These are phyloP conservation scores for Hippolais icterina DNA, from an alignment of 2,113 vertebrate genomes.

Conservation along the genomic window DNA sequence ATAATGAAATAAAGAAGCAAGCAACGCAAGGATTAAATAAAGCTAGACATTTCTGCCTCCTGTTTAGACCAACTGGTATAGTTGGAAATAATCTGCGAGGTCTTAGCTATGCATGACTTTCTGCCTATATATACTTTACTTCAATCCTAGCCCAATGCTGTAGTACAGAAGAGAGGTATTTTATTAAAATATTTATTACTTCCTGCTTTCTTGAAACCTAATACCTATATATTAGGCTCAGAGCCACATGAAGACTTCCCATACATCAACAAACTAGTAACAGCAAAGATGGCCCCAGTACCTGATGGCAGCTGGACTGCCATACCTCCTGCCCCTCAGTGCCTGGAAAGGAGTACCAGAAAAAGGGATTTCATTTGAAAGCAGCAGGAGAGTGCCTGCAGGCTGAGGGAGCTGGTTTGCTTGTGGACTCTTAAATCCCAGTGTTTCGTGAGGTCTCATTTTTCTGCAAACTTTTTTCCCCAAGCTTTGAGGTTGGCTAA, in stretches of 20 bases:
- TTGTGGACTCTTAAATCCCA: neutral
- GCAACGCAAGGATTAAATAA: neutral
- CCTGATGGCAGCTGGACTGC: neutral
- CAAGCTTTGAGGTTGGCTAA: neutral
- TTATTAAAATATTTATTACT: conserved; percentile 42
- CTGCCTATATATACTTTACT: neutral
- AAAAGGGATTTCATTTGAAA: neutral
- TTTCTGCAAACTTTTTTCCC: neutral
- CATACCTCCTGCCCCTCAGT: neutral
- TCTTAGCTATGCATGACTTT: neutral
- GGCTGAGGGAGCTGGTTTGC: neutral
- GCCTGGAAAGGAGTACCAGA: neutral
- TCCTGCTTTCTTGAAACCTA: conserved; percentile 44
- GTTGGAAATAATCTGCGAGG: neutral
- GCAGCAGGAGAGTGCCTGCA: neutral
- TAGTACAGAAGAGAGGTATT: neutral
- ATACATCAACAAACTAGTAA: neutral
- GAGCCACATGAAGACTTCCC: neutral
- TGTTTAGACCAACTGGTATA: neutral
- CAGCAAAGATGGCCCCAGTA: neutral
- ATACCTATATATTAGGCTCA: neutral
- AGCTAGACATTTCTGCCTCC: neutral
- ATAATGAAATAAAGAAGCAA: neutral
- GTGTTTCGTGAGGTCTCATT: neutral
- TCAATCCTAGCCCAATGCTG: neutral